Base-by-base conservation (phyloP, 2,888 invertebrate genomes). In the Pelosia muscerda region DNA sequence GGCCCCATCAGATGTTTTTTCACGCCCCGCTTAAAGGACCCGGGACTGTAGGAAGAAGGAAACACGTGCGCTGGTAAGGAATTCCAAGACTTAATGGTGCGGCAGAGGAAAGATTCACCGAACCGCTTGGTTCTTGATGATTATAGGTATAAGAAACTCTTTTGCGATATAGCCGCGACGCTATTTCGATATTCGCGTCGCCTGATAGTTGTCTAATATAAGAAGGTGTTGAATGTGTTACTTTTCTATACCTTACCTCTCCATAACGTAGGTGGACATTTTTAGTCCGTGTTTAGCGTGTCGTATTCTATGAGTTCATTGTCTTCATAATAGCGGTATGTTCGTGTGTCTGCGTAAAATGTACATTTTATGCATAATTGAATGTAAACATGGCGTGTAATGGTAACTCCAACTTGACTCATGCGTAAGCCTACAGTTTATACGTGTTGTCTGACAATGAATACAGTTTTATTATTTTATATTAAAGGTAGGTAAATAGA, bases 191-290 rank as follows among this genome's bases (percentile, higher is more conserved):
- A 31, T 1, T 34, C 34, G 34, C 34, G 11, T 34, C 34, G 34
- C 11, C 6, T 34, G 2, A 34, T 11, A 34, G 10, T 34, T 34
- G 34, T 13, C 34, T 34, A 34, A 34, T 34, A 13, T 19, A 38
- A 38, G 15, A 13, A 13, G 38, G 38, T 38, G 15, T 38, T n/a
- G 9, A 23, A 0, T 67, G 66, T 38, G 56, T 59, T 68, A 68
- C 59, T 65, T 62, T 65, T n/a, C n/a, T n/a, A n/a, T n/a, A n/a
- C n/a, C n/a, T n/a, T 75, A 69, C 66, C 71, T 61, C 54, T 60
- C 25, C 6, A 5, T 58, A 22, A 31, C 22, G 2, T 5, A 58
- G 13, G 4, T 23, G n/a, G n/a, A 31, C 15, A 6, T 34, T 34
- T 58, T 58, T 34, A 49, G n/a, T n/a, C n/a, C 4, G 49, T 58